Conservation (phyloP, 1,140 invertebrate genomes). For the Cherax quadricarinatus region DNA sequence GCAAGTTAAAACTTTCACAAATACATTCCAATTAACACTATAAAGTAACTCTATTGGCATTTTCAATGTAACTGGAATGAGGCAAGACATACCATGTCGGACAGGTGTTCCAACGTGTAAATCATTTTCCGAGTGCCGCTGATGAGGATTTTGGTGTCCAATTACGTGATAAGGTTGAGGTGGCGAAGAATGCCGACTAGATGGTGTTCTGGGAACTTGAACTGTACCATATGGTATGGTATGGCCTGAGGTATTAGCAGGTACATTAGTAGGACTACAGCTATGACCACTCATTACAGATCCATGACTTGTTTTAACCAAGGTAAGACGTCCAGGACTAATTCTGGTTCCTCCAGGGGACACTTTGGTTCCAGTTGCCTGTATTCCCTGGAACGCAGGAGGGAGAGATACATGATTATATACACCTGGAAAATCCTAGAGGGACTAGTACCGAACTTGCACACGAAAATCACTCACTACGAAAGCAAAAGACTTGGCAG, state of each 20-base stretch:
- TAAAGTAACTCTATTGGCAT: too few species aligned
- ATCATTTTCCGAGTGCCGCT: neutral
- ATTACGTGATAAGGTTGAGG: neutral
- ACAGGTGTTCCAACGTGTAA: neutral
- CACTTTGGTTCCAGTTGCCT: neutral
- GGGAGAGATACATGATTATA: too few species aligned
- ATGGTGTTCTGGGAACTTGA: neutral
- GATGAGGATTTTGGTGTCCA: neutral
- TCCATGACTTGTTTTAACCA: conserved; percentile 33
- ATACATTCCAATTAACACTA: too few species aligned
- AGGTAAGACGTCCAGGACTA: conserved; percentile 37
- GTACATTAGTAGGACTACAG: neutral
- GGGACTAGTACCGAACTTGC: too few species aligned
- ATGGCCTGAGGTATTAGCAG: neutral
- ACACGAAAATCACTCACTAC: too few species aligned
- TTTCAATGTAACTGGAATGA: neutral
- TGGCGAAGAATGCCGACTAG: neutral
- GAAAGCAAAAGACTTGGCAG: too few species aligned
- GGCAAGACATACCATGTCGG: neutral
- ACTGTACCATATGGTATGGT: neutral
- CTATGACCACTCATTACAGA: neutral
- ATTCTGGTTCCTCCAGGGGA: conserved; percentile 34
- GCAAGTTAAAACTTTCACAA: too few species aligned
- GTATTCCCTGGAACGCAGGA: too few species aligned
- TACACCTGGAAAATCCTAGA: too few species aligned